phyloP scores from a whole-genome alignment of 2,888 invertebrate species.

The Syrista parreyssii region DNA sequence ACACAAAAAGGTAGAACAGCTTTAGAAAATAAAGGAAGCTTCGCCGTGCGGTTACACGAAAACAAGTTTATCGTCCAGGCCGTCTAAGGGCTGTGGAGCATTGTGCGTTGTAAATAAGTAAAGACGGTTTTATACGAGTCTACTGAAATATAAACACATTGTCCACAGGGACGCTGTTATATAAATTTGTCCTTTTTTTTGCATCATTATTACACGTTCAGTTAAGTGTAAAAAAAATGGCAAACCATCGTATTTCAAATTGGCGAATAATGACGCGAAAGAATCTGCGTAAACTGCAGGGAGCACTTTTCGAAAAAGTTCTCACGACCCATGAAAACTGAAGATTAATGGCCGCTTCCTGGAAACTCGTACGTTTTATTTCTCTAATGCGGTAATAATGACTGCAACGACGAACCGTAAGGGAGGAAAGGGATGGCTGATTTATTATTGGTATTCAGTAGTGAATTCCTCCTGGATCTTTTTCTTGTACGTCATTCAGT shows the following conservation, averaged over 20 bases:
- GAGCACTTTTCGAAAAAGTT: background rate
- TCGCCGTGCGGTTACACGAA: background rate
- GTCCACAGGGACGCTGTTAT: too few species aligned
- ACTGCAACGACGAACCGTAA: background rate
- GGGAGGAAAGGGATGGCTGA: background rate
- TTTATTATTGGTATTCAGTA: background rate
- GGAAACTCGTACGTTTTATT: background rate
- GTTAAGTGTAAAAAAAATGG: background rate
- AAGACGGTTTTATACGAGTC: background rate
- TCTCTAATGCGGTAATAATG: background rate
- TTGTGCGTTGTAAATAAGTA: background rate
- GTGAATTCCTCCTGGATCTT: background rate
- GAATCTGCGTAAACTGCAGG: background rate
- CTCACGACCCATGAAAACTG: background rate
- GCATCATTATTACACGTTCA: background rate
- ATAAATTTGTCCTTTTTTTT: background rate
- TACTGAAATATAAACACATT: background rate
- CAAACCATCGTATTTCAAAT: background rate
- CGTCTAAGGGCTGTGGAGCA: background rate
- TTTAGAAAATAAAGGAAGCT: conserved; percentile 11
- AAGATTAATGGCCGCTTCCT: conserved; percentile 4
- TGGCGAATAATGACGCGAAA: background rate
- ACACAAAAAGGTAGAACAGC: conserved; percentile 16
- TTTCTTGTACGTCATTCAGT: background rate
- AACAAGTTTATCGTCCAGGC: background rate